Base-by-base conservation (phyloP, 2,888 invertebrate species). In the Drosophila kuntzei region DNA sequence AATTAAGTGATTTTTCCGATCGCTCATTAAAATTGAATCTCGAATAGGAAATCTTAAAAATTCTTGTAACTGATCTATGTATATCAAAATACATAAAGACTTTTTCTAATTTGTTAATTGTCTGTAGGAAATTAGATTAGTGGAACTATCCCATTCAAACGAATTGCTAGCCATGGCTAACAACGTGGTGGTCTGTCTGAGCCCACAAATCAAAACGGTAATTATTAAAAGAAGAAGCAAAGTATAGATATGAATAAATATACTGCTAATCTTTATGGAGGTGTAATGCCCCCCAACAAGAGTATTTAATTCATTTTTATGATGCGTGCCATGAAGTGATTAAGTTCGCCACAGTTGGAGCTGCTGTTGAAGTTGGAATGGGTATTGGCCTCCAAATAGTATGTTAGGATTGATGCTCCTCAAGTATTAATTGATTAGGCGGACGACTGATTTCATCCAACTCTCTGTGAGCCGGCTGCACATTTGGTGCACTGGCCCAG, bases 401-500 rank as follows among this genome's bases (percentile, higher is more conserved):
- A 43, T 46, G 44, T 36, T 61, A 16, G 62, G 61, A 64, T 76
- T 46, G 68, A 32, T 62, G 69, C 58, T 47, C 39, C 27, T 49
- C 22, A 34, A n/a, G 60, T 54, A 63, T 76, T 64, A 73, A 80
- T 76, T 63, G 63, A 58, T 43, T 65, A 44, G 55, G 37, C 63
- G 44, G 63, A 50, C 37, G 36, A 36, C 14, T 53, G 18, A 39
- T 37, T 36, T 29, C 47, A 29, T 7, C 32, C 32, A 55, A 34
- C 22, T 55, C 32, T 12, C 34, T 44, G 55, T 14, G 39, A 50
- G 22, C 14, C 82, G 73, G 80, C 59, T 90, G 90, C 83, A 89
- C 91, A 92, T 92, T 90, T 90, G 82, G 92, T 83, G 86, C 92
- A 92, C 73, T 91, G 87, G 91, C 87, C 90, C 91, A 91, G 79